Base-by-base conservation (phyloP, 2,113 vertebrate genomes). In the Halcyon senegalensis region DNA sequence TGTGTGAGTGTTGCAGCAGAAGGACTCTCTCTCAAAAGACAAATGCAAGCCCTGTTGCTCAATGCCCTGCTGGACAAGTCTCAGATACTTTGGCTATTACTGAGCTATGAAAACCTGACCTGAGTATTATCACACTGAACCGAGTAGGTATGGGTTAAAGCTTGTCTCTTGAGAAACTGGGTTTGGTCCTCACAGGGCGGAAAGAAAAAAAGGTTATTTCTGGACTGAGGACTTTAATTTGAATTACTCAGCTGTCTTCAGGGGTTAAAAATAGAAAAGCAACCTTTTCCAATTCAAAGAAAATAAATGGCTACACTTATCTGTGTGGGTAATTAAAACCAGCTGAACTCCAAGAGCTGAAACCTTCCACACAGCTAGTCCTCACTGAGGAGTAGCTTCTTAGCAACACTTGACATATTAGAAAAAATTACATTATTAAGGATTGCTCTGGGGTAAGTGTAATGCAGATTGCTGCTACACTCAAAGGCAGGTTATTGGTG, bases 191-290 rank as follows among this genome's bases (percentile, higher is more conserved):
- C 50, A 41, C 0, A 77, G 53, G 33, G 17, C 0, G 3, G 67
- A 89, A 82, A 82, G 13, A 66, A 72, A 66, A 84, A 68, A 55
- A 75, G 24, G 16, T 90, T 95, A 84, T 95, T 96, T 92, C 76
- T 96, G 74, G 67, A 89, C 62, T 73, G 33, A 59, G 41, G 50
- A 58, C 59, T 92, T 94, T 68, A 10, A 66, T 90, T 94, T 70
- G 56, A 93, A 76, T 84, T 84, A 92, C 66, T 93, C 62, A 51
- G 50, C 56, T 19, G 4, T 93, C 89, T 95, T 96, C 43, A 85
- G 89, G 91, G 91, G 95, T 97, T 95, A 97, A 96, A 95, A 95
- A 94, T 89, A 93, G 87, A 95, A 94, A 95, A 96, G 28, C 68
- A 96, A 94, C 93, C 93, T 96, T 94, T 92, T 77, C 63, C 87